Base-by-base conservation (phyloP, 1,140 invertebrate genomes). In the Orius laevigatus region DNA sequence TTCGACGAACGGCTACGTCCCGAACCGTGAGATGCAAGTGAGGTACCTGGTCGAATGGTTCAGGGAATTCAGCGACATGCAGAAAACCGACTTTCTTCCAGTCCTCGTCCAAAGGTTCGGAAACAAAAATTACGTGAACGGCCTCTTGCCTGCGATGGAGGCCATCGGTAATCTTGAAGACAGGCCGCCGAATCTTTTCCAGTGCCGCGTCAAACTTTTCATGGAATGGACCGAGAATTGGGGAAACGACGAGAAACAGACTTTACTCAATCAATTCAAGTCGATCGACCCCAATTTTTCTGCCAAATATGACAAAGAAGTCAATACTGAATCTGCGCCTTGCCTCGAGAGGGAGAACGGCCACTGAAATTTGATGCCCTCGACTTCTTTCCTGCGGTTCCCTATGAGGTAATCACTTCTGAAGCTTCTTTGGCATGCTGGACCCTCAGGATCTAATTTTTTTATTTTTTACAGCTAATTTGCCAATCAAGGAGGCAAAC, bases 131-230 rank as follows among this genome's bases (percentile, higher is more conserved):
- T 71, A 79, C 57, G 70, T 84, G 0, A 84, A 87, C 60, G 79
- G 83, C 42, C 64, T 90, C 18, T 74, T 82, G 10, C 71, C 76
- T 45, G 73, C 72, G 8, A 68, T 89, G 56, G 73, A 78, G 32
- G 68, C 66, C 52, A 62, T 84, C 12, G 71, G 70, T 36, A 69
- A 73, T 54, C 74, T 81, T 51, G 63, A 67, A 32, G 60, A 64
- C 10, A 79, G 78, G 57, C 86, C 84, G 32, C 82, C 86, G 55
- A 87, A 76, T 57, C 70, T 92, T 49, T 92, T 89, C 61, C 80
- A 90, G 61, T 91, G 87, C 60, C 74, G 87, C 45, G 77, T 91
- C 58, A 90, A 91, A 66, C 62, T 91, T 9, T 90, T 91, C 59
- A 73, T 75, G 58, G 80, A 89, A 65, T 92, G 88, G 88, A 81